Base-by-base conservation (phyloP, 2,888 invertebrate species). In the Scaptomyza flava region DNA sequence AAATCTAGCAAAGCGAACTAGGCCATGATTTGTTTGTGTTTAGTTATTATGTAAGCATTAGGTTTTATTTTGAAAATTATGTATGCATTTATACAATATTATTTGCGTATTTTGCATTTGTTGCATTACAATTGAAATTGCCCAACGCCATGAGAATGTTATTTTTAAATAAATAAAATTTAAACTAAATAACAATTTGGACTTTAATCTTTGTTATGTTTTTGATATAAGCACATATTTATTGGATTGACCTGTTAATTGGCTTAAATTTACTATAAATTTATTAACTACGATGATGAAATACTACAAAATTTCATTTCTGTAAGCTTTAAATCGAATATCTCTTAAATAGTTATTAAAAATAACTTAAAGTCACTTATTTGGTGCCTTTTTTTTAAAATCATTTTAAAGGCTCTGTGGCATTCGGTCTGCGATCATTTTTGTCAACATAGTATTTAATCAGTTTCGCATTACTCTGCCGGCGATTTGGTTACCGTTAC, bases 391-490 rank as follows among this genome's bases (percentile, higher is more conserved):
- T n/a, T n/a, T n/a, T n/a, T n/a, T n/a, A n/a, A n/a, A n/a, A n/a
- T n/a, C 17, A 17, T 33, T 17, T 31, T n/a, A 11, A 42, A 9
- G 47, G 5, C 48, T 43, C 14, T 7, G 14, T 6, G 61, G 31
- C 23, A 27, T 52, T 45, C 3, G 14, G 68, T 41, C 38, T 43
- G 69, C 48, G 51, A 71, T 72, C 51, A 41, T 33, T 57, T 67
- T 50, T 59, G 47, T 7, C 63, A 51, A 53, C 63, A 64, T 41
- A 41, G 64, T 70, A 70, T 70, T 70, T 73, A 77, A 77, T 73
- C 73, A 77, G 76, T 71, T 77, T 77, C 73, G 61, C 67, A 77
- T 77, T 74, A 74, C 74, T 50, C 47, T 57, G 71, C 53, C 71
- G 71, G 53, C 74, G 67, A 57, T 77, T 67, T 43, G 41, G 59